These are phyloP conservation scores for Azemiops feae DNA, from an alignment of 2,113 vertebrate genomes.

Conservation along the genomic window DNA sequence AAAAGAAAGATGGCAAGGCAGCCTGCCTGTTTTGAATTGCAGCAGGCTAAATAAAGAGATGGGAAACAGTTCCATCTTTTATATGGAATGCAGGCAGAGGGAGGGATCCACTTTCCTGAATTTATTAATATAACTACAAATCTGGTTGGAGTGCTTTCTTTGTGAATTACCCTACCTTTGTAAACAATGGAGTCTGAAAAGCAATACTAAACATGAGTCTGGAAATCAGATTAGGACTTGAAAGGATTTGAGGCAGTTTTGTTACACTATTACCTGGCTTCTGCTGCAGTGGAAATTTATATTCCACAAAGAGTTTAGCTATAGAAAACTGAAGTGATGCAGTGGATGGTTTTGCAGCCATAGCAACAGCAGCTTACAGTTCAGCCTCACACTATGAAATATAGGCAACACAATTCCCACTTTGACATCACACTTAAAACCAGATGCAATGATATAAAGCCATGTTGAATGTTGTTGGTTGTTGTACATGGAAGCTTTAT, in stretches of 20 bases:
- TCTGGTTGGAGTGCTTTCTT: neutral
- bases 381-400: constrained; percentile 29
- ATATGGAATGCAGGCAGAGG: neutral
- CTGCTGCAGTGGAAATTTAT: constrained; percentile 57
- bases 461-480: constrained; percentile 15
- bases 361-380: constrained; percentile 58
- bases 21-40: constrained; percentile 35
- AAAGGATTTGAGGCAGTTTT: constrained; percentile 18
- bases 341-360: constrained; percentile 49
- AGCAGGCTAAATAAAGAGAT: neutral
- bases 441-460: constrained; percentile 3
- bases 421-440: constrained; percentile 9
- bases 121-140: constrained; percentile 3
- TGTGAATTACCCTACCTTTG: constrained; percentile 7
- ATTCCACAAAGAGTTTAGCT: constrained; percentile 49
- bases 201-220: constrained; percentile 6
- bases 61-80: neutral
- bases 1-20: constrained; percentile 33
- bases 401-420: constrained; percentile 44
- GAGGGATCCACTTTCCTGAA: neutral
- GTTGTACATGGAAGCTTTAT: constrained; percentile 9
- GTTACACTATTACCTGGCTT: constrained; percentile 21
- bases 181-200: neutral
- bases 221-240: constrained; percentile 12
- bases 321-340: constrained; percentile 42